Evolutionary conservation across 2,113 vertebrate genomes (phyloP).

Genomic region (Oreochromis tanganicae): DNA sequence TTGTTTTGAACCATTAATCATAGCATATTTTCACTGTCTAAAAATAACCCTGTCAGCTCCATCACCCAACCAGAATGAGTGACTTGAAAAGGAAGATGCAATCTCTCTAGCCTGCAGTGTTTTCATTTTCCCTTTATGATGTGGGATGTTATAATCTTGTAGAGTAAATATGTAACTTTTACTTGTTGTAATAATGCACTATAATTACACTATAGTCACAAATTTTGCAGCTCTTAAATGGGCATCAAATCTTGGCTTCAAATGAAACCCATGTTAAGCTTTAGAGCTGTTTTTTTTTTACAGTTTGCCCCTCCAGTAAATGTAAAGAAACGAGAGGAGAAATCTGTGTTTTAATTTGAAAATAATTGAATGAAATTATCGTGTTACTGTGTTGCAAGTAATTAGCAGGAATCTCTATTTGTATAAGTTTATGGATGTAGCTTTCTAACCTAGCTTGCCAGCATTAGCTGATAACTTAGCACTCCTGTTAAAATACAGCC

Average conservation of each 20-base stretch:
- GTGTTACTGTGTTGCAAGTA: neutral
- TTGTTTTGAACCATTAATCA: conserved; percentile 59
- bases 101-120: conserved; percentile 1
- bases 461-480: neutral
- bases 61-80: conserved; percentile 20
- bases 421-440: neutral
- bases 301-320: neutral
- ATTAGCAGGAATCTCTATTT: neutral
- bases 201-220: neutral
- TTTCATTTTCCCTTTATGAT: neutral
- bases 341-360: neutral
- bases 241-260: neutral
- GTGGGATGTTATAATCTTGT: neutral
- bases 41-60: conserved; percentile 54
- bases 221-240: neutral
- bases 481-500: neutral
- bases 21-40: conserved; percentile 41
- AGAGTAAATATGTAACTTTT: neutral
- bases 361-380: neutral
- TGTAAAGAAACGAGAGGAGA: neutral
- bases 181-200: neutral
- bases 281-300: neutral
- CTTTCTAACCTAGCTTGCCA: neutral
- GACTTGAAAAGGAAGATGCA: conserved; percentile 22
- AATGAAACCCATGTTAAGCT: neutral